Percentiles rank a stretch among this genome's conserved stretches.
phyloP scores from a whole-genome alignment of 92 coral and sea anemone genomes.

The Plumapathes pennacea region DNA sequence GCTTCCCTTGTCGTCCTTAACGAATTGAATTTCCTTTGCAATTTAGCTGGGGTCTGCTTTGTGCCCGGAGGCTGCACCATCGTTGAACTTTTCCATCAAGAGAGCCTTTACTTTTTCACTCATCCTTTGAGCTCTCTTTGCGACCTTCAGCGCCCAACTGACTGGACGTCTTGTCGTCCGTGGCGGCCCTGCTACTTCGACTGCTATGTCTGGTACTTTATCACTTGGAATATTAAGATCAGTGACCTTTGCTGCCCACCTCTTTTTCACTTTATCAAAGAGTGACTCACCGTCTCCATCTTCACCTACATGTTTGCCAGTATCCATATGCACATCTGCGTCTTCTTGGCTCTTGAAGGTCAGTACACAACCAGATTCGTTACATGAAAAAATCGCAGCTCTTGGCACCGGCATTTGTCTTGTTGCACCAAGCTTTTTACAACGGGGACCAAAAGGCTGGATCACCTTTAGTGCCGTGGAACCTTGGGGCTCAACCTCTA shows the following conservation, averaged over 20 bases:
- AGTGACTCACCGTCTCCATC: slow-evolving; percentile 8
- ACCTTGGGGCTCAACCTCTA: slow-evolving; percentile 9
- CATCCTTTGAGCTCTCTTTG: slow-evolving; percentile 10
- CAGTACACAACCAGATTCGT: slow-evolving; percentile 6
- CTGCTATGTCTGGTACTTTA: slow-evolving; percentile 3
- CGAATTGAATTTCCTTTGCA: slow-evolving; percentile 22
- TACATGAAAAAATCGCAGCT: slow-evolving; percentile 31
- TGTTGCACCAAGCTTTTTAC: slow-evolving; percentile 4
- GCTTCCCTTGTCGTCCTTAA: slow-evolving; percentile 20
- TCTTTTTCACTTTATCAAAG: slow-evolving; percentile 10
- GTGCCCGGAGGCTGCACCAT: slow-evolving; percentile 1
- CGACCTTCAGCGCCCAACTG: slow-evolving; percentile 41
- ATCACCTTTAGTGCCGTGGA: slow-evolving; percentile 7
- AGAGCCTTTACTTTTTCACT: slow-evolving; percentile 20
- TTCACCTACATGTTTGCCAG: slow-evolving; percentile 16
- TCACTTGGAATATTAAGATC: slow-evolving; percentile 25
- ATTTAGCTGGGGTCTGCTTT: slow-evolving; percentile 34
- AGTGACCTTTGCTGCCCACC: slow-evolving; percentile 10
- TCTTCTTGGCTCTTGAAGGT: slow-evolving; percentile 24
- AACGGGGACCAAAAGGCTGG: slow-evolving; percentile 16
- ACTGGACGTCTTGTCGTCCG: not conserved
- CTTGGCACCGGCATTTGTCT: slow-evolving; percentile 11
- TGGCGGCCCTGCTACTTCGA: slow-evolving; percentile 16
- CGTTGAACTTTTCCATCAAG: slow-evolving; percentile 25
- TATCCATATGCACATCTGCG: slow-evolving; percentile 21